phyloP scores from a whole-genome alignment of 2,113 vertebrate genomes.

The Corythornis madagascariensis region DNA sequence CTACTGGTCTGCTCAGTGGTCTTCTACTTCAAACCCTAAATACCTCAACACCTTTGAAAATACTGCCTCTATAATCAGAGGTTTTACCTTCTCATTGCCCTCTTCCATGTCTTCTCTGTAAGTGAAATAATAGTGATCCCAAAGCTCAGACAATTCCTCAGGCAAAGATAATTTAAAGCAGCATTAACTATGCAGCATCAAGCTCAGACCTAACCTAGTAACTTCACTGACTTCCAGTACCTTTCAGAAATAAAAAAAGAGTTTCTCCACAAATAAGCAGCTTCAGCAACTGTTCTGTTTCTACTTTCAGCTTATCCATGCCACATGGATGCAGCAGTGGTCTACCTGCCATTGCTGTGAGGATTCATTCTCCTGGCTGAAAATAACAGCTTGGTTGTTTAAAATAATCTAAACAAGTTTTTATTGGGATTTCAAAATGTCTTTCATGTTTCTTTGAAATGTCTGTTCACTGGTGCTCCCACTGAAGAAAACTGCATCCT shows the following conservation, averaged over 20 bases:
- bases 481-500: background rate
- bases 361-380: background rate
- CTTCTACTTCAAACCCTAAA: background rate
- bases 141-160: background rate
- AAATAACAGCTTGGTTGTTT: background rate
- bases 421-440: background rate
- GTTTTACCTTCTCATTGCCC: background rate
- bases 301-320: background rate
- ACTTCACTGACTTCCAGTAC: background rate
- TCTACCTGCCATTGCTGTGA: background rate
- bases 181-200: background rate
- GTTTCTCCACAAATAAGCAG: background rate
- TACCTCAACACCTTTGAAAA: background rate
- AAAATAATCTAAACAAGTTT: background rate
- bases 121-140: background rate
- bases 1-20: background rate
- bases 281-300: background rate
- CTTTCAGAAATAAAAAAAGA: background rate
- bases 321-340: background rate
- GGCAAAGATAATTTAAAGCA: background rate
- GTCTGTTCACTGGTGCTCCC: background rate
- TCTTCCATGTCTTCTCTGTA: background rate
- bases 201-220: background rate
- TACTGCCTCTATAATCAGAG: background rate
- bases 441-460: background rate